A percentile compares a stretch with the other conserved stretches of the same genome.
These are phyloP conservation scores for Oeneis ivallda DNA, from an alignment of 2,888 invertebrate species.

Conservation along the genomic window DNA sequence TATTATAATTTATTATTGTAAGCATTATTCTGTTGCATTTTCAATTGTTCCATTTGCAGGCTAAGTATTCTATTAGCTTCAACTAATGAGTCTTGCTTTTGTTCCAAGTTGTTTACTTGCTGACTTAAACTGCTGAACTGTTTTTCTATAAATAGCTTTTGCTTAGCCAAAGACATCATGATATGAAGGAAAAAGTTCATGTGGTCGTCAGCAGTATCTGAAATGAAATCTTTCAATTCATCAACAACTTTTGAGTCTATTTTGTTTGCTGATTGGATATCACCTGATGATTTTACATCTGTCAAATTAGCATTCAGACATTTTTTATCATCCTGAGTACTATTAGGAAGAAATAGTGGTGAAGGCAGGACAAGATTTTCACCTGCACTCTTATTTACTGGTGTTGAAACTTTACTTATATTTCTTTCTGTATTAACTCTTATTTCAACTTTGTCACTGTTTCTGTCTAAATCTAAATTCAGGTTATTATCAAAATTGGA, in stretches of 20 bases:
- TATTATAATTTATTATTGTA: constrained; percentile 29
- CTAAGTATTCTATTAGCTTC: constrained; percentile 76
- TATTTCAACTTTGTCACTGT: constrained; percentile 56
- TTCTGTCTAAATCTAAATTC: constrained; percentile 57
- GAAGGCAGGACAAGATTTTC: constrained; percentile 62
- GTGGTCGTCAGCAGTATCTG: constrained; percentile 70
- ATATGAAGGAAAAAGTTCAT: constrained; percentile 71
- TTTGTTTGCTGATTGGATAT: constrained; percentile 36
- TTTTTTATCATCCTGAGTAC: constrained; percentile 53
- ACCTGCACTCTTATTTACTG: constrained; percentile 53
- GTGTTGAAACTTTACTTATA: constrained; percentile 71
- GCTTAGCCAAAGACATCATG: constrained; percentile 77
- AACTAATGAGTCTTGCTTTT: constrained; percentile 67
- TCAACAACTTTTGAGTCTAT: constrained; percentile 56
- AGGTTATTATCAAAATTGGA: constrained; percentile 60
- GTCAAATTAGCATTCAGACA: constrained; percentile 49
- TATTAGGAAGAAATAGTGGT: constrained; percentile 57
- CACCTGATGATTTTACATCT: constrained; percentile 46
- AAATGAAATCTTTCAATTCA: constrained; percentile 71
- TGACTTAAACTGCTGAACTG: constrained; percentile 61
- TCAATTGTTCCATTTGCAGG: constrained; percentile 73
- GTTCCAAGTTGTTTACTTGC: constrained; percentile 60
- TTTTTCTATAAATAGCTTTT: constrained; percentile 72
- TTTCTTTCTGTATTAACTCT: constrained; percentile 64
- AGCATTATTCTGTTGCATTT: constrained; percentile 52